Evolutionary conservation across 2,888 invertebrate species (phyloP), one percentile per base, ranked within the genome.

Genomic region (Phymatocera aterrima): DNA sequence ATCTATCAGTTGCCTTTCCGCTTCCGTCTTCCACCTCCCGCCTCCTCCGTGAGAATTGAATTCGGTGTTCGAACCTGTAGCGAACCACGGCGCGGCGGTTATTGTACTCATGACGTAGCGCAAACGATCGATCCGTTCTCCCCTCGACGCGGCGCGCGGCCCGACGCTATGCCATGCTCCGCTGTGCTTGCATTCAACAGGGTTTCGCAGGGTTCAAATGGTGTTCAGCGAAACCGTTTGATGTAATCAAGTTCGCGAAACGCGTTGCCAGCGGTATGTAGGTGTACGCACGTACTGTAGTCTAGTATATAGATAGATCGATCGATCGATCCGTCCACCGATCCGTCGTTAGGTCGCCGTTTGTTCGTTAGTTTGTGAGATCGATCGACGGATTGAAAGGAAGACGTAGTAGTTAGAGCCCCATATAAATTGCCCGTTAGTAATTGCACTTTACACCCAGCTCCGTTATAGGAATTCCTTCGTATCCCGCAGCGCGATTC

Each of bases 201-300:
- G 70, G 51, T 72, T 72, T 51, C 48, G 51, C 70, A 72, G 70
- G 70, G 70, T 72, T 72, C 31, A 72, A 72, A 72, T 51, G 51
- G 51, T 72, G 48, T 72, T 72, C 70, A 48, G 70, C 31, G 70
- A 72, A 51, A 72, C 48, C 70, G 70, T 72, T 72, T 72, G 70
- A 68, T 68, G 43, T 68, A 43, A 68, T 68, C 68, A 68, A 68
- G 24, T 28, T 21, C 68, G 68, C 68, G 68, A 43, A 68, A 61
- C 51, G 40, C 57, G 57, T 57, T 57, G 57, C 57, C 57, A 10
- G 28, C 57, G 24, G 57, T 57, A 28, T 8, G 37, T n/a, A n/a
- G n/a, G n/a, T n/a, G n/a, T n/a, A n/a, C n/a, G n/a, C n/a, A n/a
- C n/a, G n/a, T n/a, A n/a, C n/a, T n/a, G n/a, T n/a, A n/a, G n/a